Evolutionary conservation across 2,113 vertebrate genomes (phyloP), one percentile per base, ranked within the genome.

Genomic region (Acanthochromis polyacanthus): DNA sequence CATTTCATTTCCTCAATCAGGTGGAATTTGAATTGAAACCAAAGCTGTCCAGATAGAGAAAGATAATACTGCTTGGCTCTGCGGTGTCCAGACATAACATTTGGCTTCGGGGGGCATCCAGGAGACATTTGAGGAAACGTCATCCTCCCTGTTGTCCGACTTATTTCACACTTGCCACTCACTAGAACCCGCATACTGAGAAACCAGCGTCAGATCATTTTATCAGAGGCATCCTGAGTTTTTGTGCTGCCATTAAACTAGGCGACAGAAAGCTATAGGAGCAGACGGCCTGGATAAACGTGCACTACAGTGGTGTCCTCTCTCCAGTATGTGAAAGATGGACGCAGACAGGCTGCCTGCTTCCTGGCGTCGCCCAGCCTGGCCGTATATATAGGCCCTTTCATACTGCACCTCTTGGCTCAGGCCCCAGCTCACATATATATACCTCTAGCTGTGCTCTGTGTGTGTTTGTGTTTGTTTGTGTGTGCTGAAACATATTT

Each of bases 341-440:
- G 40, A 78, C 63, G 45, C 30, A 71, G 51, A 76, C 80, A 70
- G 67, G 57, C 61, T 11, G 82, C 57, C 72, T 1, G 55, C 50
- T 75, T 76, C 50, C 78, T 89, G 88, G 88, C 85, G 88, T 86
- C 87, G 4, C 63, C 62, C 55, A 56, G 83, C 79, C 83, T 71
- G 68, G 58, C n/a, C 19, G 15, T 85, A 75, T 82, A 81, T 83
- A 81, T 64, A 66, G 79, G 77, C 70, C 70, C 84, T 91, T 91
- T 90, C 81, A 90, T 87, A 23, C 68, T 43, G 67, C 65, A 52
- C 25, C 17, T 32, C 48, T 80, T 69, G 71, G 82, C 70, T 48
- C 8, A 16, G 46, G 53, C n/a, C 57, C 60, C 78, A 75, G 74
- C 70, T 67, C 51, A 72, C 67, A 74, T 80, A 75, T 80, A 75